Evolutionary conservation across 2,888 invertebrate species (phyloP), one percentile per base, ranked within the genome.

Genomic region (Mimas tiliae): DNA sequence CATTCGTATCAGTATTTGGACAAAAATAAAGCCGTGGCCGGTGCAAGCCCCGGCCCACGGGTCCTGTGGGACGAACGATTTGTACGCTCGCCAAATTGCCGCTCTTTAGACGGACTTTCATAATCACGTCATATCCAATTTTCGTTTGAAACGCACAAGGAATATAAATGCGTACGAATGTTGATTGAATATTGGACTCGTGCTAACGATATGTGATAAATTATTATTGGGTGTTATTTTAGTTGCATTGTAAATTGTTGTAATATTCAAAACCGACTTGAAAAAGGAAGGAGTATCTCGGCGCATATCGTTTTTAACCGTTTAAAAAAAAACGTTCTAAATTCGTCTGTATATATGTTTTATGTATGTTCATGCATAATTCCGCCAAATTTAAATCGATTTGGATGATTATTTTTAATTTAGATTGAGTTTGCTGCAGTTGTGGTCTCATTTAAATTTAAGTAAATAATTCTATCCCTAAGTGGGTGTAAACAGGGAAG

Each of bases 111-210:
- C 79, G 81, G 85, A 85, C 88, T 90, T 86, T 87, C 85, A 90
- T 91, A 91, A 91, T 91, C 91, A 90, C 90, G 89, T 86, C 91
- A 90, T 90, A 90, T 88, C 87, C 91, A 91, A 91, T 91, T 91
- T 90, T 87, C 89, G 78, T 85, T 83, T 77, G 77, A 75, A 83
- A 85, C 87, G 86, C 76, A 73, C 65, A 65, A 72, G 78, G 91
- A 91, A 91, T 92, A 91, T 77, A 79, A 88, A 91, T 87, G 73
- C 74, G 74, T 70, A 68, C 69, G 76, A 73, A 77, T 75, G 84
- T 78, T 88, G 82, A 88, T 87, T 87, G 84, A 86, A 88, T 84
- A 77, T 77, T 72, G 72, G 76, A 77, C 73, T 79, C 81, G 80
- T 27, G 33, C n/a, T 67, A 64, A 67, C 63, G 16, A 53, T 62